Evolutionary conservation across 2,113 vertebrate genomes (phyloP).

Genomic region (Aphyosemion australe): DNA sequence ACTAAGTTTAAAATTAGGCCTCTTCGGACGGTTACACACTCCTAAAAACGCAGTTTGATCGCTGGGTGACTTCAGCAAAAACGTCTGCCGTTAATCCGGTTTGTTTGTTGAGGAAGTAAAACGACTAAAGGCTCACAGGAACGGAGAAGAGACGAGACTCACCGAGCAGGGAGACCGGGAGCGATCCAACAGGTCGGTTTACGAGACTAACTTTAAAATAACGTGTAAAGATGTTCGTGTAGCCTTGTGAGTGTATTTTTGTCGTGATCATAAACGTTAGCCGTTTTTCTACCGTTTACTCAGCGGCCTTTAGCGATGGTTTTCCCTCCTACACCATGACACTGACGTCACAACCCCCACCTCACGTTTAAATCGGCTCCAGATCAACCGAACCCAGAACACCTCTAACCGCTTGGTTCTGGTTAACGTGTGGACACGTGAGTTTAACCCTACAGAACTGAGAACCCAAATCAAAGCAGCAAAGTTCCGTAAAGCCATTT

Average conservation of each 20-base stretch:
- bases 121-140: neutral
- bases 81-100: neutral
- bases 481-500: too few species aligned
- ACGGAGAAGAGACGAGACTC: neutral
- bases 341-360: conserved; percentile 30
- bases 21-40: neutral
- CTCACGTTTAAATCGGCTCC: neutral
- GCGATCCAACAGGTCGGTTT: conserved; percentile 55
- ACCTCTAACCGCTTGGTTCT: too few species aligned
- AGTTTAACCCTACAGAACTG: too few species aligned
- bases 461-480: too few species aligned
- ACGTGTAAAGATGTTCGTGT: neutral
- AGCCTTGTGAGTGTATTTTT: too few species aligned
- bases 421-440: too few species aligned
- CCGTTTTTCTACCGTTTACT: too few species aligned
- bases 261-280: neutral
- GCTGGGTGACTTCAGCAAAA: fast-evolving
- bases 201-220: neutral
- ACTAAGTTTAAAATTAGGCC: fast-evolving
- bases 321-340: conserved; percentile 51
- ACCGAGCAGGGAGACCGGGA: conserved; percentile 13
- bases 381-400: too few species aligned
- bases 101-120: neutral
- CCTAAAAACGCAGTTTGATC: neutral
- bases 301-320: too few species aligned